Percentiles rank a stretch among this genome's conserved stretches.
Conservation (phyloP, 2,113 vertebrate species). For the Otus sunia region DNA sequence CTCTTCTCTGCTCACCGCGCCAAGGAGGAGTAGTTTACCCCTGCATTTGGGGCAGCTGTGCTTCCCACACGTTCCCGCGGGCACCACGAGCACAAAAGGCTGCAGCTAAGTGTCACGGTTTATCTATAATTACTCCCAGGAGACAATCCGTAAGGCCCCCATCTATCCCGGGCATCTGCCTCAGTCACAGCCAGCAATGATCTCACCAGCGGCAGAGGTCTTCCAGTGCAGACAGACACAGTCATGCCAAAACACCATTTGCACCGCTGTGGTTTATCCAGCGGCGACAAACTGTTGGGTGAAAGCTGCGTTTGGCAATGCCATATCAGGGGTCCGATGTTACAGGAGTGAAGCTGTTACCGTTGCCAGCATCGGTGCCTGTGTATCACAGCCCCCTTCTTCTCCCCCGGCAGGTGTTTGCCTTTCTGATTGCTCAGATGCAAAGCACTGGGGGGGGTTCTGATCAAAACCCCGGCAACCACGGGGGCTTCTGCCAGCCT, state of each 20-base stretch:
- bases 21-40: neutral
- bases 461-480: neutral
- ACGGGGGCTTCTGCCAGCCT: neutral
- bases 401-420: neutral
- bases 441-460: neutral
- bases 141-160: neutral
- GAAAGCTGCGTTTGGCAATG: neutral
- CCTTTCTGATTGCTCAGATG: neutral
- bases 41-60: neutral
- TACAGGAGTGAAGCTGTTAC: accelerated
- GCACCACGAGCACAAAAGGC: neutral
- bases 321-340: accelerated
- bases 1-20: neutral
- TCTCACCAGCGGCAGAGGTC: neutral
- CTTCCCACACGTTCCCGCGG: neutral
- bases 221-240: neutral
- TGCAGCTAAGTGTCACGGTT: neutral
- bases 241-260: neutral
- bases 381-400: accelerated
- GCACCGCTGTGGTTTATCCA: accelerated
- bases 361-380: neutral
- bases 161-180: neutral
- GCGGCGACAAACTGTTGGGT: accelerated
- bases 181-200: neutral
- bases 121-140: neutral